These are phyloP conservation scores for Leptinotarsa juncta DNA, from an alignment of 2,888 invertebrate species.

Conservation along the genomic window DNA sequence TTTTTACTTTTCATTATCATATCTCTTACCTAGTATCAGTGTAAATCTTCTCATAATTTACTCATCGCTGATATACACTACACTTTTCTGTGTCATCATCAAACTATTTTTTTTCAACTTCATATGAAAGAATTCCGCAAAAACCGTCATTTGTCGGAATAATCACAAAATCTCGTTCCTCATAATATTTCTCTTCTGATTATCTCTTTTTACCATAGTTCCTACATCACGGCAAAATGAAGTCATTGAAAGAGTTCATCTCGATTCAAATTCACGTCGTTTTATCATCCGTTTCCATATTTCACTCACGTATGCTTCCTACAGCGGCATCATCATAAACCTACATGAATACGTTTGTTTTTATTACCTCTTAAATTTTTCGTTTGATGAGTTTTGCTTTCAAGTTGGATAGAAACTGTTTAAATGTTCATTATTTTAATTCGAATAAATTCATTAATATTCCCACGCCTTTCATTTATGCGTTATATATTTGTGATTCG, in stretches of 20 bases:
- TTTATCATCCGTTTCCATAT: constrained; percentile 15
- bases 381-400: constrained; percentile 9
- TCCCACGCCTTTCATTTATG: constrained; percentile 1
- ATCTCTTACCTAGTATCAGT: too few species aligned
- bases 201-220: background rate
- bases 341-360: constrained; percentile 31
- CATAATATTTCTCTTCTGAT: background rate
- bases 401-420: constrained; percentile 1
- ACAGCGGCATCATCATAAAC: constrained; percentile 24
- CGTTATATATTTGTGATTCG: background rate
- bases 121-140: background rate
- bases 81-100: too few species aligned
- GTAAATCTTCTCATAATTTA: too few species aligned
- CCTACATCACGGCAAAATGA: background rate
- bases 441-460: constrained; percentile 4
- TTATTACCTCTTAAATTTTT: constrained; percentile 25
- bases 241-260: constrained; percentile 14
- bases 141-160: background rate
- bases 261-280: constrained; percentile 1
- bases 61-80: too few species aligned
- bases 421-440: constrained; percentile 4
- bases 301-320: constrained; percentile 27
- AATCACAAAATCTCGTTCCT: background rate
- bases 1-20: too few species aligned
- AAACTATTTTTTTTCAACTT: background rate